A percentile compares a stretch with the other conserved stretches of the same genome.
Conservation (phyloP, 2,888 invertebrate species). For the Parthenolecanium corni region DNA sequence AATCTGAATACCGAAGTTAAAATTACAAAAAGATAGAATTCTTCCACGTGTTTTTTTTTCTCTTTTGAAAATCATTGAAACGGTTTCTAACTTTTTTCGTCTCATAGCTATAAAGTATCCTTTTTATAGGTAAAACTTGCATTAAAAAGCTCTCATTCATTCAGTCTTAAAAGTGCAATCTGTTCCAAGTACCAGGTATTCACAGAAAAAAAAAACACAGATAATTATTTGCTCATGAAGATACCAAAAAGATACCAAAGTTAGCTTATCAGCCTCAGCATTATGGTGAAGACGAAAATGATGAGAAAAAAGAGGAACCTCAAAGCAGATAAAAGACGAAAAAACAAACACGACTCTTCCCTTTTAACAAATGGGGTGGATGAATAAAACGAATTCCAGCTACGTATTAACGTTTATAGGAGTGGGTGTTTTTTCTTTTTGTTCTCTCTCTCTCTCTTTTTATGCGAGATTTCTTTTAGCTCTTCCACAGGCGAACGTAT, state of each 20-base stretch:
- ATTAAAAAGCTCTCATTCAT: too few species aligned
- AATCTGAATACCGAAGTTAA: too few species aligned
- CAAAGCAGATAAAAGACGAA: background rate
- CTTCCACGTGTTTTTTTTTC: too few species aligned
- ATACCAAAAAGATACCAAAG: background rate
- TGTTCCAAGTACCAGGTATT: too few species aligned
- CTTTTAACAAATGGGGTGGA: constrained; percentile 21
- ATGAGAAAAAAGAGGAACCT: background rate
- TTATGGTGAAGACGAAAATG: background rate
- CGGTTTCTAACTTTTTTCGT: background rate
- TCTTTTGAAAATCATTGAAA: background rate
- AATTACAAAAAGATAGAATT: too few species aligned
- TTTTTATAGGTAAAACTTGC: too few species aligned
- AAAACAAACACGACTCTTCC: background rate
- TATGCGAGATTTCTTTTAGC: background rate
- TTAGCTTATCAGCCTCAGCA: constrained; percentile 2
- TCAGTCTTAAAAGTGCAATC: too few species aligned
- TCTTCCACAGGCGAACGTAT: constrained; percentile 19
- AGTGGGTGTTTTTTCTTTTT: constrained; percentile 18
- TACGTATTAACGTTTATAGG: constrained; percentile 21
- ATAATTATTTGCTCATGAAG: background rate
- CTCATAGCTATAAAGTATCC: too few species aligned
- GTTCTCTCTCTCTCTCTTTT: background rate
- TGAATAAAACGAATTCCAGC: constrained; percentile 22
- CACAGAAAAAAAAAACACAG: too few species aligned